These are phyloP conservation scores for Suncus etruscus DNA, from an alignment of 2,113 vertebrate species.

Conservation along the genomic window DNA sequence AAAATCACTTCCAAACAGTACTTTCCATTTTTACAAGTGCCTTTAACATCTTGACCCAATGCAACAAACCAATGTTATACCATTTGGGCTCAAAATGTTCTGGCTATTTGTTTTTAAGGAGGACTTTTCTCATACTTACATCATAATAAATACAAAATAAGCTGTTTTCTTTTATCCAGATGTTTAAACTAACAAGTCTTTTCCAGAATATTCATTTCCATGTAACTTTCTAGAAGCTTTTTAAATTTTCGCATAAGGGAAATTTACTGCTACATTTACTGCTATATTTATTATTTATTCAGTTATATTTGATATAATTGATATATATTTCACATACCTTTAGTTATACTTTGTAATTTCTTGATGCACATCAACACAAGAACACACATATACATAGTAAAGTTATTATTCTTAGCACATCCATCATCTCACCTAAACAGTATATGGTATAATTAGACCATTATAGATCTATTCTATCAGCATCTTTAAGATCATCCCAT, in stretches of 20 bases:
- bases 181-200: neutral
- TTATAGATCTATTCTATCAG: neutral
- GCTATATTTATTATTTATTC: neutral
- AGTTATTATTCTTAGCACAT: neutral
- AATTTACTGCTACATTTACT: neutral
- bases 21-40: slow-evolving; percentile 24
- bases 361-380: neutral
- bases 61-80: neutral
- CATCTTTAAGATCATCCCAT: neutral
- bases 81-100: neutral
- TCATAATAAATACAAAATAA: neutral
- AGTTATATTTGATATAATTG: neutral
- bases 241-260: neutral
- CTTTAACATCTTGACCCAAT: neutral
- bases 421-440: neutral
- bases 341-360: neutral
- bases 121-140: neutral
- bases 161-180: neutral
- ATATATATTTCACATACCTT: neutral
- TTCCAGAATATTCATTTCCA: neutral
- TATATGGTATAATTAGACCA: neutral
- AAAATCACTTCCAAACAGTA: neutral
- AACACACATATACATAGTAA: neutral
- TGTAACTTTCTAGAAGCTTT: neutral
- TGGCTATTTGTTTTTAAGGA: neutral